phyloP scores from a whole-genome alignment of 2,888 invertebrate species.

The Anthophora plumipes region DNA sequence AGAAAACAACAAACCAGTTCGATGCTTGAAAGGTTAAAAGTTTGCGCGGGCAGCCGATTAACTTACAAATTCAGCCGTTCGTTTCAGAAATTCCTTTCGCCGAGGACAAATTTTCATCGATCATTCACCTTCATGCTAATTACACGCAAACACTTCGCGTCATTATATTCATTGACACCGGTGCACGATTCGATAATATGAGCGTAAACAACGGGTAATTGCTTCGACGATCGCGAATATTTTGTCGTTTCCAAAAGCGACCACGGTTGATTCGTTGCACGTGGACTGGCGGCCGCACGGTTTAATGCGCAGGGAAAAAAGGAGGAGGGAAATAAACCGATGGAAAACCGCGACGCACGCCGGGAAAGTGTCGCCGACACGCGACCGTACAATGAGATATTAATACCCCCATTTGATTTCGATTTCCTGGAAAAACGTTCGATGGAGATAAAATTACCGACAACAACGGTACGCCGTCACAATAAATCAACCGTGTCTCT shows the following conservation, averaged over 20 bases:
- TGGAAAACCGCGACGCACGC: slow-evolving; percentile 77
- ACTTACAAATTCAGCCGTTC: slow-evolving; percentile 22
- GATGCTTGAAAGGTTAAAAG: slow-evolving; percentile 22
- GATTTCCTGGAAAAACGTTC: slow-evolving; percentile 82
- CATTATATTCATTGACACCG: slow-evolving; percentile 68
- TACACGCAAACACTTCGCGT: slow-evolving; percentile 60
- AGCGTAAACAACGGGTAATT: slow-evolving; percentile 65
- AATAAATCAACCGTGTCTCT: slow-evolving; percentile 76
- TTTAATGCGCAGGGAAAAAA: slow-evolving; percentile 75
- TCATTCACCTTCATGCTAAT: slow-evolving; percentile 63
- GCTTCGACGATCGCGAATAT: slow-evolving; percentile 71
- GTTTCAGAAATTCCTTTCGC: slow-evolving; percentile 30
- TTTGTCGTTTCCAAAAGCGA: slow-evolving; percentile 62
- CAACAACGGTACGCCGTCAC: slow-evolving; percentile 77
- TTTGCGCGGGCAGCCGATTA: slow-evolving; percentile 4
- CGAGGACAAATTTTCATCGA: slow-evolving; percentile 34
- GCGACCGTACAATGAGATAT: slow-evolving; percentile 82
- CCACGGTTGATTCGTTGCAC: slow-evolving; percentile 66
- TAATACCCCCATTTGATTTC: slow-evolving; percentile 83
- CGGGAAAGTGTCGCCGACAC: slow-evolving; percentile 80
- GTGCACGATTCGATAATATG: slow-evolving; percentile 66
- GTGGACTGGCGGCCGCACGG: slow-evolving; percentile 72
- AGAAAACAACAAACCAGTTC: neutral
- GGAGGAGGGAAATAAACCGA: slow-evolving; percentile 77
- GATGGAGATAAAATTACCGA: slow-evolving; percentile 81